Percentiles rank a stretch among this genome's conserved stretches.
Conservation (phyloP, 1,140 invertebrate species). For the Sitobion miscanthi region DNA sequence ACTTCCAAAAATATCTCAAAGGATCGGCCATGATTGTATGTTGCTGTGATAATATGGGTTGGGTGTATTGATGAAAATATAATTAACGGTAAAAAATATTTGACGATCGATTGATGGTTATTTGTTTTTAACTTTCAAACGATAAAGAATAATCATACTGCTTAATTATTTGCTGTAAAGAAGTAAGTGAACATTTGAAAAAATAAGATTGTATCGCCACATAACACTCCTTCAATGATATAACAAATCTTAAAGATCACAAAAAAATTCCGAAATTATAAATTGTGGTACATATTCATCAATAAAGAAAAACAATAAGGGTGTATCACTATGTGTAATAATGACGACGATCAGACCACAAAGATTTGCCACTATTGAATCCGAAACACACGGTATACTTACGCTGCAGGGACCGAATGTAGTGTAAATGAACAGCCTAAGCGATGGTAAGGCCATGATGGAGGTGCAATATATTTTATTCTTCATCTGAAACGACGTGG, state of each 20-base stretch:
- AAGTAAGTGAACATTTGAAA: neutral
- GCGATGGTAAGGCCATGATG: neutral
- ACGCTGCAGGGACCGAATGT: too few relatives aligned
- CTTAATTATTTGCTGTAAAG: too few relatives aligned
- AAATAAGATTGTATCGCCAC: neutral
- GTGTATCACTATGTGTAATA: neutral
- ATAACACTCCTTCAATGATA: neutral
- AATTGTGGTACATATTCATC: too few relatives aligned
- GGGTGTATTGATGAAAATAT: neutral
- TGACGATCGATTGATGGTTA: neutral
- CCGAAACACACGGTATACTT: neutral
- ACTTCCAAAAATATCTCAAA: neutral
- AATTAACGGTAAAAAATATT: neutral
- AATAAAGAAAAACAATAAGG: neutral
- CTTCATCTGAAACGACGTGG: neutral
- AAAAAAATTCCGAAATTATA: neutral
- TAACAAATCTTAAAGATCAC: neutral
- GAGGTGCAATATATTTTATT: neutral
- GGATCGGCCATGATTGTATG: rapidly evolving
- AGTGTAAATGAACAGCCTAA: neutral
- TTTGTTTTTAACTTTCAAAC: too few relatives aligned
- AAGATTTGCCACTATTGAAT: neutral
- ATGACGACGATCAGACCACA: neutral
- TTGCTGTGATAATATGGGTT: neutral
- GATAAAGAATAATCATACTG: too few relatives aligned